Conservation (phyloP, 1,140 invertebrate species). For the Euglossa dilemma region DNA sequence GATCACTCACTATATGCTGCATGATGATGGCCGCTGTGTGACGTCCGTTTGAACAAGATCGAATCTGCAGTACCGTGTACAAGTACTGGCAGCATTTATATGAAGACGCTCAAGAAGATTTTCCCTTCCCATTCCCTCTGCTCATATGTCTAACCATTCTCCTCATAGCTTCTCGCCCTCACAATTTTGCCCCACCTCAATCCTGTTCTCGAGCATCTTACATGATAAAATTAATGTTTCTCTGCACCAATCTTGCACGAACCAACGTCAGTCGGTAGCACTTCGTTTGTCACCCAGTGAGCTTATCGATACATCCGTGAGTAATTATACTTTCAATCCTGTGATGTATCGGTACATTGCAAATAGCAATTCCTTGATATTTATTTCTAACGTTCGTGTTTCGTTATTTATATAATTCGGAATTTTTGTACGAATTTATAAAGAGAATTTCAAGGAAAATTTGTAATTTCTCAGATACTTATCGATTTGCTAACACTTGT, state of each 20-base stretch:
- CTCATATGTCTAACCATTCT: slow-evolving; percentile 45
- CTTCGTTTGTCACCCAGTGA: slow-evolving; percentile 10
- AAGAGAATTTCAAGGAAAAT: too few species aligned
- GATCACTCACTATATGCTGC: slow-evolving; percentile 79
- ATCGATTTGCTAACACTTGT: too few species aligned
- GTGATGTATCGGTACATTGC: not conserved
- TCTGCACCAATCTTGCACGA: not conserved
- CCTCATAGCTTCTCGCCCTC: slow-evolving; percentile 54
- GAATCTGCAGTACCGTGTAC: slow-evolving; percentile 74
- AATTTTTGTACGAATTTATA: not conserved
- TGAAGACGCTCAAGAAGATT: slow-evolving; percentile 76
- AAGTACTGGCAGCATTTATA: slow-evolving; percentile 78
- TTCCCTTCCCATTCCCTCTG: slow-evolving; percentile 76
- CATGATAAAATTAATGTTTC: slow-evolving; percentile 3
- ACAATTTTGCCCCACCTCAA: slow-evolving; percentile 66
- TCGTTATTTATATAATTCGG: not conserved
- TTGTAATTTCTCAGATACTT: too few species aligned
- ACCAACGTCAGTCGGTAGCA: slow-evolving; percentile 4
- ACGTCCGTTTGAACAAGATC: slow-evolving; percentile 75
- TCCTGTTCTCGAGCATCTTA: slow-evolving; percentile 17
- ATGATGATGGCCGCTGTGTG: slow-evolving; percentile 70
- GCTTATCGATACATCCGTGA: not conserved
- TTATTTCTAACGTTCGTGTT: not conserved
- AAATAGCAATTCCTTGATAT: not conserved
- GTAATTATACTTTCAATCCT: not conserved